A percentile compares a stretch with the other conserved stretches of the same genome.
Conservation (phyloP, 1,140 invertebrate genomes). For the Caenorhabditis brenneri region DNA sequence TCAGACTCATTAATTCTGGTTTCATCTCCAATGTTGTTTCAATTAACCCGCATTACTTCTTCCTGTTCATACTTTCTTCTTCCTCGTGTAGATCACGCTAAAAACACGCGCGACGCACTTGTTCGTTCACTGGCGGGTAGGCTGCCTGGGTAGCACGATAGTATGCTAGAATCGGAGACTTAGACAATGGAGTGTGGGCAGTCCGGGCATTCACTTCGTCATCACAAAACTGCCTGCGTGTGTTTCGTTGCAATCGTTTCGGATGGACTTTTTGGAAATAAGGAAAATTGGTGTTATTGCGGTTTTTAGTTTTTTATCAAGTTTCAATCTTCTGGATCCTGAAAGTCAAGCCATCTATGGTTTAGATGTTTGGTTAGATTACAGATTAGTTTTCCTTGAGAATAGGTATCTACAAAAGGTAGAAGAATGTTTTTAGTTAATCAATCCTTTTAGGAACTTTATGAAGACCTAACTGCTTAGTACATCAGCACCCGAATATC, state of each 20-base stretch:
- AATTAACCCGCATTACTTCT: not conserved
- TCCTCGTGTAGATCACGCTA: conserved; percentile 6
- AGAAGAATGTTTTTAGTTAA: too few species aligned
- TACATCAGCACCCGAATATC: too few species aligned
- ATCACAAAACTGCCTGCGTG: not conserved
- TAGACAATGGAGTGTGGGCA: conserved; percentile 1
- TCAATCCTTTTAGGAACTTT: too few species aligned
- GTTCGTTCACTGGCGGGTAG: not conserved
- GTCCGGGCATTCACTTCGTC: not conserved
- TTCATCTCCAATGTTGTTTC: too few species aligned
- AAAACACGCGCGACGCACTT: conserved; percentile 24
- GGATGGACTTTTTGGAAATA: not conserved
- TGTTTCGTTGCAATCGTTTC: too few species aligned
- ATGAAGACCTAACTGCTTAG: too few species aligned
- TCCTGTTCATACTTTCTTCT: not conserved
- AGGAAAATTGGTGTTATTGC: not conserved
- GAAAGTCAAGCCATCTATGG: too few species aligned
- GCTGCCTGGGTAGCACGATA: not conserved
- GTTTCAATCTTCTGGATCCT: too few species aligned
- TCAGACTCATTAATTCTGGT: too few species aligned
- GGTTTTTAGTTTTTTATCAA: not conserved
- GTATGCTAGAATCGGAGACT: not conserved
- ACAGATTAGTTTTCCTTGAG: too few species aligned
- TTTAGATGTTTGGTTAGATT: too few species aligned
- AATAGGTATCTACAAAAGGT: too few species aligned